Evolutionary conservation across 2,888 invertebrate species (phyloP).

Genomic region (Hanleya hanleyi): DNA sequence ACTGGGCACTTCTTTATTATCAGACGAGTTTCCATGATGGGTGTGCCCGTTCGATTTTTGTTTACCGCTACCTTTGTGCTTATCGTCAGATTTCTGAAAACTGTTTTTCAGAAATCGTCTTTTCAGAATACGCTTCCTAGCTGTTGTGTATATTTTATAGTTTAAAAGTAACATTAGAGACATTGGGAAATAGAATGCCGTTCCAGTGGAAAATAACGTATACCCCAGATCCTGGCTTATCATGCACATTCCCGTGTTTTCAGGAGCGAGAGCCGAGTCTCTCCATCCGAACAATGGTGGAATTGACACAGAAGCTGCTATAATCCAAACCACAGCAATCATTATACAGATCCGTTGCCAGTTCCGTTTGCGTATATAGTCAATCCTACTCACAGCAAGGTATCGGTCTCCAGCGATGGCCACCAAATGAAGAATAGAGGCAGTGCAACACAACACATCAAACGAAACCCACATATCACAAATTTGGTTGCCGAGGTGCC

Average conservation of each 20-base stretch:
- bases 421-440: conserved; percentile 96
- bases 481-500: conserved; percentile 89
- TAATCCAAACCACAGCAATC: conserved; percentile 94
- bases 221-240: conserved; percentile 90
- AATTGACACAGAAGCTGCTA: conserved; percentile 92
- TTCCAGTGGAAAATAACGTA: conserved; percentile 96
- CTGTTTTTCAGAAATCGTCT: not conserved
- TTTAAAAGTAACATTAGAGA: conserved; percentile 95
- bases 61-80: conserved; percentile 25
- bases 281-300: conserved; percentile 87
- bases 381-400: conserved; percentile 98
- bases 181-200: conserved; percentile 97
- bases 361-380: conserved; percentile 95
- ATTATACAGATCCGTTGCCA: conserved; percentile 85
- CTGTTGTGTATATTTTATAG: conserved; percentile 96
- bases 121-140: conserved; percentile 85
- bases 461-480: conserved; percentile 98
- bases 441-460: conserved; percentile 97
- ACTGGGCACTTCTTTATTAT: not conserved
- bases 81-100: conserved; percentile 23
- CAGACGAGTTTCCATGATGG: not conserved
- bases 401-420: conserved; percentile 97
- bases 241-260: conserved; percentile 80
- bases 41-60: not conserved
- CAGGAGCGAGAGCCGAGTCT: conserved; percentile 49